Base-by-base conservation (phyloP, 2,797 vertebrate genomes). In the Muraenolepis orangiensis region DNA sequence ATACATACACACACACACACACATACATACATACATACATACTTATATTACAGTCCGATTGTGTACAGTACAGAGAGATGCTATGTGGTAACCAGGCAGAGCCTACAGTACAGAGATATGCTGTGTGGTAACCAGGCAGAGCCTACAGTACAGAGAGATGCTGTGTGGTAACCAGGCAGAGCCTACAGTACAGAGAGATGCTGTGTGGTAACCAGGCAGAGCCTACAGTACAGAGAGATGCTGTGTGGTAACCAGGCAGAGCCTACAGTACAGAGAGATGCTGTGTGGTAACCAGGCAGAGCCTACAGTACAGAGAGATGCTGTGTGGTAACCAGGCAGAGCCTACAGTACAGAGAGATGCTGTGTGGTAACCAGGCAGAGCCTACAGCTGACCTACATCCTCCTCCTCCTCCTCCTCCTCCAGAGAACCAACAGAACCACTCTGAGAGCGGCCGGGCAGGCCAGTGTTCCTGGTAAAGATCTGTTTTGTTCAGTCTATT, bases 341-440 rank as follows among this genome's bases (percentile, higher is more conserved):
- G n/a, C n/a, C n/a, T 4, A 29, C 64, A 8, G 20, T 1, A 57
- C 84, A 87, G 81, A 82, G 80, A 79, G 86, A 79, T 80, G 85
- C 82, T 87, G 83, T 7, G 82, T 74, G 84, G 85, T 23, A 87
- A 84, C 87, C 81, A 80, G 83, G 83, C 38, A 57, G 80, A 82
- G 80, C 81, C 84, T 14, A 72, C 79, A 87, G 84, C 84, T 73
- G 81, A 81, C 81, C 67, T 76, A 61, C 77, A 70, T 81, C 81
- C 30, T 78, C 75, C 86, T 85, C 78, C 81, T 81, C 81, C 30
- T 78, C 75, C 86, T 85, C 78, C 81, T 80, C 72, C 23, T 81
- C 75, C 74, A 84, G 73, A 86, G 85, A 85, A 84, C 72, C 83
- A 70, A 86, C 78, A 85, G 86, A 85, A 84, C 72, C 78, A 86